Conservation (phyloP, 2,797 vertebrate species). For the Fistularia tabacaria region DNA sequence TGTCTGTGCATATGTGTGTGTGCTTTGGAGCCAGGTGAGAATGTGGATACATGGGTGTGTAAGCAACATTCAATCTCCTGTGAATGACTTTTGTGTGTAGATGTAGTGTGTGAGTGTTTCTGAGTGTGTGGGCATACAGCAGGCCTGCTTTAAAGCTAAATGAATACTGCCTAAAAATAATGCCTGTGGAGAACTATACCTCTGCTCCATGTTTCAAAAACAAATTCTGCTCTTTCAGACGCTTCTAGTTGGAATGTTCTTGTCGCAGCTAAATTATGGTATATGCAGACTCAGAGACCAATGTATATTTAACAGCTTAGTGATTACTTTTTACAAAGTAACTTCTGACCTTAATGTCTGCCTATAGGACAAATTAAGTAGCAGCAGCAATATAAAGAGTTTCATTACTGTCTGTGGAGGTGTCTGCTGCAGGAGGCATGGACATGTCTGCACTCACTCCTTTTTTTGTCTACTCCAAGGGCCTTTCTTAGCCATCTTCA, state of each 20-base stretch:
- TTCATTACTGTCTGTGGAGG: slow-evolving; percentile 54
- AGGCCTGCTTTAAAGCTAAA: slow-evolving; percentile 14
- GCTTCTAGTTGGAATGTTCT: slow-evolving; percentile 28
- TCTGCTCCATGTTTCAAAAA: slow-evolving; percentile 37
- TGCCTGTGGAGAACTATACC: slow-evolving; percentile 11
- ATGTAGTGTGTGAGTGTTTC: background rate
- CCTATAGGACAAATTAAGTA: slow-evolving; percentile 50
- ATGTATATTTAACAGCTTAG: slow-evolving; percentile 48
- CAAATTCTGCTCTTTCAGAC: slow-evolving; percentile 35
- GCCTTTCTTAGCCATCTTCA: slow-evolving; percentile 25
- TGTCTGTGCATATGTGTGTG: slow-evolving; percentile 4
- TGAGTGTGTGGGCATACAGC: slow-evolving; percentile 8
- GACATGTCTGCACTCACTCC: slow-evolving; percentile 16
- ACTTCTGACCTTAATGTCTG: slow-evolving; percentile 52
- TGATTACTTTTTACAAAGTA: slow-evolving; percentile 50
- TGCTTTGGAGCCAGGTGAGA: slow-evolving; percentile 13
- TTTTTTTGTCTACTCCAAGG: background rate
- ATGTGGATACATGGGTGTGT: slow-evolving; percentile 29
- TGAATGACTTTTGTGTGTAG: slow-evolving; percentile 17
- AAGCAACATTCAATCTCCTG: slow-evolving; percentile 23
- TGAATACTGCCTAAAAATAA: slow-evolving; percentile 37
- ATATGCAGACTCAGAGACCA: slow-evolving; percentile 10
- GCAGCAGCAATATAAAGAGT: slow-evolving; percentile 47
- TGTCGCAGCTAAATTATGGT: slow-evolving; percentile 27
- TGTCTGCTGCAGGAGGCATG: slow-evolving; percentile 15